Base-by-base conservation (phyloP, 1,140 invertebrate genomes). In the Plectrocnemia conspersa region DNA sequence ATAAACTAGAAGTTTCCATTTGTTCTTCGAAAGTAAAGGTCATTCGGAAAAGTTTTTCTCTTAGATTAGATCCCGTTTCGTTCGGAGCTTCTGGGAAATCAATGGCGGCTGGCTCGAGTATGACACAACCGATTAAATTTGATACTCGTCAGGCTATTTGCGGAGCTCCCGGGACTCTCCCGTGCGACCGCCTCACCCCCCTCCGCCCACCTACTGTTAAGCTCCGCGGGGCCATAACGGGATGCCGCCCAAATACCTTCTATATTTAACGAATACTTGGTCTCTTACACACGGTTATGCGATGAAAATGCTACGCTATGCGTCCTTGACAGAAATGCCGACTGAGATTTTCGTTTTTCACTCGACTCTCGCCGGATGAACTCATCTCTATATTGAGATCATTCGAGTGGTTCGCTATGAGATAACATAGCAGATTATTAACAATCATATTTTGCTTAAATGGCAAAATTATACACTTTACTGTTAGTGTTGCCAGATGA, bases 71-170 rank as follows among this genome's bases (percentile, higher is more conserved):
- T 33, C 32, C 11, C 9, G 11, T 33, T 33, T 33, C 2, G 32
- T 13, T 33, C 16, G 32, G 32, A 33, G 16, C 16, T 33, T 15
- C 3, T 11, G 2, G 2, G n/a, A 15, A 13, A 40, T 36, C 16
- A 36, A 6, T 13, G 4, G 36, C 21, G 16, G 15, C 2, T 40
- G 42, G 9, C 23, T 45, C 23, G 42, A n/a, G 13, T 38, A 50
- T 50, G 47, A 50, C 47, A 50, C 47, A 50, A 50, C 33, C n/a
- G 42, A 5, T 36, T 50, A 38, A 50, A 50, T 50, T 23, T 27
- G 47, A 50, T 27, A 50, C 47, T 27, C n/a, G 19, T 18, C 38
- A 27, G 18, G 24, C 47, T 50, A 50, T 50, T 50, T 50, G 33
- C 19, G 21, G 47, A 13, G 47, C 2, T 38, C 56, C 21, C 35